Evolutionary conservation across 2,888 invertebrate genomes (phyloP), one percentile per base, ranked within the genome.

Genomic region (Altica lythri): DNA sequence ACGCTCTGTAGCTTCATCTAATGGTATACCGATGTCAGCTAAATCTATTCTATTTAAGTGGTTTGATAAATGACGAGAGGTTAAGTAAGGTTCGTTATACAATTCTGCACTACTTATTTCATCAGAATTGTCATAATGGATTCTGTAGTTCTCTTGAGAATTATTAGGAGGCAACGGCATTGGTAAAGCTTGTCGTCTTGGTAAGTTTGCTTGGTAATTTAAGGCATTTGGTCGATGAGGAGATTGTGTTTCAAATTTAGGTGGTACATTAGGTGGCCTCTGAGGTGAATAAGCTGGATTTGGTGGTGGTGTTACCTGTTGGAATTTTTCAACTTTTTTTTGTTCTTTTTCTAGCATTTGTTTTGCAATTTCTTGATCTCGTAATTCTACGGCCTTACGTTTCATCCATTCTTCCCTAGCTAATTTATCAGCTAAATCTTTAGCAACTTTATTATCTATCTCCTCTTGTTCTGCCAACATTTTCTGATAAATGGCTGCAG

Each of bases 401-500:
- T 79, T 80, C 52, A 80, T 53, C 29, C 78, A 78, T 62, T 84
- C 81, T 56, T 82, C 83, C 40, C 78, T 72, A 67, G 84, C 83
- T 34, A 87, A 71, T 65, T 84, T 83, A 56, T 85, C 81, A 22
- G 89, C 88, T 49, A 88, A 77, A 69, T 85, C 80, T 67, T 82
- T 81, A 19, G 89, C 89, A 25, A 87, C 40, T 59, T 80, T 74
- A 42, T 83, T 84, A 72, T 89, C 89, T 59, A 82, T 78, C 66
- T 86, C 84, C 74, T 88, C 88, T 69, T 88, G 89, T 69, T 87
- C 84, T 27, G 81, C 82, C 17, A 85, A 72, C 71, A 82, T 80
- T 62, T 77, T 77, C 57, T 83, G 81, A 66, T 83, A 83, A 63
- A 79, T 78, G 35, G 81, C 78, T n/a, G 82, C 79, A 53, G 85